Evolutionary conservation across 35 echinoderm and acorn worm genomes (phyloP).

Genomic region (Chiridota heheva): DNA sequence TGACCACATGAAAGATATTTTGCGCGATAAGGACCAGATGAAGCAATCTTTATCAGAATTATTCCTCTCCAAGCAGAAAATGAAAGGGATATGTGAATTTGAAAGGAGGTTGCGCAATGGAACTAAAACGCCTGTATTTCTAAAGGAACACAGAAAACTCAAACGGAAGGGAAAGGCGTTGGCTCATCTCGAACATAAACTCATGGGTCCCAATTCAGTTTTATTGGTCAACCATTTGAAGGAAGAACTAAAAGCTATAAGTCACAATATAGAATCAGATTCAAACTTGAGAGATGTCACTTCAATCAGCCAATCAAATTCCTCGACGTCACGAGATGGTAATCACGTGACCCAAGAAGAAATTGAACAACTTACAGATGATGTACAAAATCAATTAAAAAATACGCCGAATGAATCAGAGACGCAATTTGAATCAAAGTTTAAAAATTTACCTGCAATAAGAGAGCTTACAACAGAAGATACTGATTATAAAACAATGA

Average conservation of each 20-base stretch:
- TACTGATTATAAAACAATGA: too few relatives aligned
- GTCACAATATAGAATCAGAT: constrained; percentile 22
- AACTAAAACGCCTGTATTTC: constrained; percentile 55
- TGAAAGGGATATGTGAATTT: constrained; percentile 50
- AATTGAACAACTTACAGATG: too few relatives aligned
- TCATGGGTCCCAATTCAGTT: constrained; percentile 67
- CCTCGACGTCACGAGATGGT: too few relatives aligned
- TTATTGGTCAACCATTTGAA: constrained; percentile 50
- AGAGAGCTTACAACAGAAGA: too few relatives aligned
- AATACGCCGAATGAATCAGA: too few relatives aligned
- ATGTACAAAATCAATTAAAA: too few relatives aligned
- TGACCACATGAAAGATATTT: constrained; percentile 49
- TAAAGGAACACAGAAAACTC: constrained; percentile 47
- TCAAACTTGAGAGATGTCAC: too few relatives aligned
- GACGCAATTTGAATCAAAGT: too few relatives aligned
- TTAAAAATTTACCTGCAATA: too few relatives aligned
- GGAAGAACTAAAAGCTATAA: constrained; percentile 64
- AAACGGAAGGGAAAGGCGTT: constrained; percentile 57
- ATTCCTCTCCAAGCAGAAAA: constrained; percentile 37
- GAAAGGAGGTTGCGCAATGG: constrained; percentile 59
- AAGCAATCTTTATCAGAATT: constrained; percentile 60
- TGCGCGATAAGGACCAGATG: constrained; percentile 71
- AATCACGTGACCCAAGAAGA: too few relatives aligned
- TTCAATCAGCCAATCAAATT: too few relatives aligned
- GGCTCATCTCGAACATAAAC: constrained; percentile 6